Base-by-base conservation (phyloP, 2,113 vertebrate genomes). In the Nothocercus julius region DNA sequence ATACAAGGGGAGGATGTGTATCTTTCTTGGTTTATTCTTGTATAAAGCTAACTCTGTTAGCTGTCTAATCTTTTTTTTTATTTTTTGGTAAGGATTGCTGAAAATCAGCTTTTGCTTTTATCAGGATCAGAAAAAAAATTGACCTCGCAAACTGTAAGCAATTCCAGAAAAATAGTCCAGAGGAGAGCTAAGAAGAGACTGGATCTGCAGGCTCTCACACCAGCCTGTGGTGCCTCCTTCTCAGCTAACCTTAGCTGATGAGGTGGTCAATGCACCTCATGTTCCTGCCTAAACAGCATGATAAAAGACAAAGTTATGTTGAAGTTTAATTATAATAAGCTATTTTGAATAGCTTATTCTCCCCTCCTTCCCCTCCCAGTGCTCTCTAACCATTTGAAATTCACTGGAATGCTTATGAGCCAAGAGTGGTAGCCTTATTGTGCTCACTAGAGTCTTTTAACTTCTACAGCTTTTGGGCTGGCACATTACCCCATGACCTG, bases 201-300 rank as follows among this genome's bases (percentile, higher is more conserved):
- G 10, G 8, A n/a, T 7, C 40, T 18, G 15, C 30, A 8, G 2
- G 3, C 40, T 56, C 53, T 13, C 30, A 10, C 47, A n/a, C 38
- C 47, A 69, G 62, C 34, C 62, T 4, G n/a, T 0, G 9, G 32
- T 51, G 68, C 68, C 25, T 20, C 9, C 6, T 32, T 16, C 15
- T 58, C 28, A 30, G 30, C 30, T 58, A 58, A 58, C 18, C 54
- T 32, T 58, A 58, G 30, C 54, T 7, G 53, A n/a, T 8, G 58
- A 34, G 66, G 16, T 7, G 19, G 7, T 12, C 45, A 7, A 38
- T 6, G 15, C 24, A 2, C 79, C 44, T 27, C 7, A 0, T 8
- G 11, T 22, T 56, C 25, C 62, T 22, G 19, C 49, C 22, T 6
- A 13, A 3, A 34, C 28, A 59, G 18, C 16, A 58, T 18, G 54